Evolutionary conservation across 1,140 invertebrate genomes (phyloP).

Genomic region (Saccostrea cuccullata): DNA sequence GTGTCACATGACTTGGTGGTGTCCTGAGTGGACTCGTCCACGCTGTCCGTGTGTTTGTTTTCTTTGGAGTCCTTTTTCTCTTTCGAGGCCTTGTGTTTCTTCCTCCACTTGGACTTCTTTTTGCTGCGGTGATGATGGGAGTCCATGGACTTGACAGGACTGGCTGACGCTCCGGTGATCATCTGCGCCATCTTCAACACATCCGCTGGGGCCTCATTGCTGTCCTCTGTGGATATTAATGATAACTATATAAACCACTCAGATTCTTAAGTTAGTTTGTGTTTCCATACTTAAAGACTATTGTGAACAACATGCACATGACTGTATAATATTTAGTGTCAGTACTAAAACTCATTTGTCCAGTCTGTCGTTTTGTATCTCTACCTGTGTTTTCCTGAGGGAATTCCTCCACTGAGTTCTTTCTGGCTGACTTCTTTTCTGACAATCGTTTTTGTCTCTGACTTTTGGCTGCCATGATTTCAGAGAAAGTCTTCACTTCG

Average conservation of each 20-base stretch:
- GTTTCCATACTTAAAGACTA: background rate
- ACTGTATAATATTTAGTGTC: no score
- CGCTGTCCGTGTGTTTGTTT: background rate
- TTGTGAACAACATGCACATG: no score
- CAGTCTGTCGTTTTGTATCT: background rate
- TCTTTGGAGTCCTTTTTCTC: background rate
- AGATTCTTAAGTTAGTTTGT: background rate
- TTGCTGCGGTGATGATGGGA: slow-evolving; percentile 29
- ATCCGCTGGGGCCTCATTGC: slow-evolving; percentile 1
- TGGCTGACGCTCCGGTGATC: background rate
- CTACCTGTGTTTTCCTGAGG: background rate
- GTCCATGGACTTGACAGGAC: background rate
- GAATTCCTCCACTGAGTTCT: background rate
- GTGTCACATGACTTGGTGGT: background rate
- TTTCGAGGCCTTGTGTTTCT: background rate
- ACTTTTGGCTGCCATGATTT: slow-evolving; percentile 39
- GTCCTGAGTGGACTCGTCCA: background rate
- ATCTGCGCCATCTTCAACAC: slow-evolving; percentile 13
- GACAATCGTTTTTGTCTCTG: slow-evolving; percentile 11
- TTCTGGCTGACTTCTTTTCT: background rate
- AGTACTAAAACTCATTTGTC: background rate
- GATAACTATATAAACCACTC: background rate
- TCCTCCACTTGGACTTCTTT: slow-evolving; percentile 36
- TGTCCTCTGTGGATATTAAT: background rate
- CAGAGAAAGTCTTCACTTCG: slow-evolving; percentile 23